Evolutionary conservation across 1,140 invertebrate species (phyloP).

Genomic region (Monomorium pharaonis): DNA sequence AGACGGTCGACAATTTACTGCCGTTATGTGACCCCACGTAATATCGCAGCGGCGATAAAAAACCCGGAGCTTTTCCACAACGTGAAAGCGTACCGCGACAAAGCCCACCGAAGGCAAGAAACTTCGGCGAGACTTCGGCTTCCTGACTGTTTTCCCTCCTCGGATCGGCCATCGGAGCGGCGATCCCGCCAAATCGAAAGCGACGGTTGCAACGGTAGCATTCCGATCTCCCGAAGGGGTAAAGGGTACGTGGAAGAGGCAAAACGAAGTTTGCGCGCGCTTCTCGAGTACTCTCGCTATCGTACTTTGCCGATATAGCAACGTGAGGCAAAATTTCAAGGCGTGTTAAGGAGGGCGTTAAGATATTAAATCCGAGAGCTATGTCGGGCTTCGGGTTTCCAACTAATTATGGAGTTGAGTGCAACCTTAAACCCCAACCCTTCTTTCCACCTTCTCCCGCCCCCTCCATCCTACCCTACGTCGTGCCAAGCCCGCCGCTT

Average conservation of each 20-base stretch:
- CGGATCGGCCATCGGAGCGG: not conserved
- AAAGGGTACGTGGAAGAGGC: not conserved
- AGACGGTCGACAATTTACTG: slow-evolving; percentile 47
- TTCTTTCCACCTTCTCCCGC: not conserved
- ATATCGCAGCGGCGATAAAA: slow-evolving; percentile 37
- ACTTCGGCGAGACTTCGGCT: slow-evolving; percentile 28
- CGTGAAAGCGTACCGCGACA: slow-evolving; percentile 7
- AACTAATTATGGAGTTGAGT: slow-evolving; percentile 81
- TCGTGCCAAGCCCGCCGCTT: slow-evolving; percentile 10
- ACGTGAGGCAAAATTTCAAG: slow-evolving; percentile 72
- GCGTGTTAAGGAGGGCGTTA: slow-evolving; percentile 77
- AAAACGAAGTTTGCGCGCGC: slow-evolving; percentile 57
- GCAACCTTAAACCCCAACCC: slow-evolving; percentile 72
- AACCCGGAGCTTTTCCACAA: slow-evolving; percentile 33
- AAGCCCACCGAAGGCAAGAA: slow-evolving; percentile 36
- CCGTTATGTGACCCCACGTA: slow-evolving; percentile 46
- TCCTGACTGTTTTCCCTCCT: slow-evolving; percentile 17
- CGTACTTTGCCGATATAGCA: slow-evolving; percentile 71
- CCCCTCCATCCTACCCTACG: not conserved
- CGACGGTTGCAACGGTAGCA: not conserved
- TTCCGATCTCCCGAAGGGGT: not conserved
- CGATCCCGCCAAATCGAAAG: slow-evolving; percentile 38
- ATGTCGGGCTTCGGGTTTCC: slow-evolving; percentile 68
- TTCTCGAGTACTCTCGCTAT: slow-evolving; percentile 57
- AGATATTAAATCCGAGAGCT: slow-evolving; percentile 79